These are phyloP conservation scores for Pelobates fuscus DNA, from an alignment of 2,113 vertebrate species.

Conservation along the genomic window DNA sequence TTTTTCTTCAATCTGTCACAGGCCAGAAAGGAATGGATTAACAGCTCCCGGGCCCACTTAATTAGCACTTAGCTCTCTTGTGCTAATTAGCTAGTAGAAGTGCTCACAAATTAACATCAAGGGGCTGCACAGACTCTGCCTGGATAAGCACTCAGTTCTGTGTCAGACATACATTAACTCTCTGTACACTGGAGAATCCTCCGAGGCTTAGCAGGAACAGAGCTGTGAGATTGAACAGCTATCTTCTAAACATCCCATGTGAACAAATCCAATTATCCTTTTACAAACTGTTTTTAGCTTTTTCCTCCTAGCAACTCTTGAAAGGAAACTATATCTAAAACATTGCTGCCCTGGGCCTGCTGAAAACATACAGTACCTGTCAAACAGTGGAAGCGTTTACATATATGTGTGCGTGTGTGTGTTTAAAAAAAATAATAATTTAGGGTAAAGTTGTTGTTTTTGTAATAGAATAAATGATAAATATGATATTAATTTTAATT, in stretches of 20 bases:
- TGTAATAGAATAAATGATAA: too few species aligned
- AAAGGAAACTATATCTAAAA: background rate
- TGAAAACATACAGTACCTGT: too few species aligned
- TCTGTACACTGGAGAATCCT: background rate
- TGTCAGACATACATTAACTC: slow-evolving; percentile 26
- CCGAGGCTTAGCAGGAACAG: background rate
- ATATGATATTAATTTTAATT: too few species aligned
- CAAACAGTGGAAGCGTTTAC: background rate
- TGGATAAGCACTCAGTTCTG: slow-evolving; percentile 12
- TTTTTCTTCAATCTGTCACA: slow-evolving; percentile 14
- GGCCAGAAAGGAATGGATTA: slow-evolving; percentile 39
- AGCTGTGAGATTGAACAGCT: background rate
- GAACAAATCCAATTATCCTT: background rate
- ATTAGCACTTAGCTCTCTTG: slow-evolving; percentile 47
- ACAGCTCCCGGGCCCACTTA: slow-evolving; percentile 40
- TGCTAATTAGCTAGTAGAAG: slow-evolving; percentile 46
- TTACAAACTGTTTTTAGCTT: slow-evolving; percentile 8
- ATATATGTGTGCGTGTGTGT: background rate
- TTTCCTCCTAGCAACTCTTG: background rate
- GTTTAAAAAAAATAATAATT: too few species aligned
- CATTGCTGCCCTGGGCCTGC: too few species aligned
- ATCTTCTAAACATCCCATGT: slow-evolving; percentile 7
- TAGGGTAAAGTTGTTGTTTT: too few species aligned
- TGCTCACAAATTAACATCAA: slow-evolving; percentile 49
- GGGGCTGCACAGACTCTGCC: slow-evolving; percentile 30